These are phyloP conservation scores for Meda fulgida DNA, from an alignment of 2,797 vertebrate species.

Conservation along the genomic window DNA sequence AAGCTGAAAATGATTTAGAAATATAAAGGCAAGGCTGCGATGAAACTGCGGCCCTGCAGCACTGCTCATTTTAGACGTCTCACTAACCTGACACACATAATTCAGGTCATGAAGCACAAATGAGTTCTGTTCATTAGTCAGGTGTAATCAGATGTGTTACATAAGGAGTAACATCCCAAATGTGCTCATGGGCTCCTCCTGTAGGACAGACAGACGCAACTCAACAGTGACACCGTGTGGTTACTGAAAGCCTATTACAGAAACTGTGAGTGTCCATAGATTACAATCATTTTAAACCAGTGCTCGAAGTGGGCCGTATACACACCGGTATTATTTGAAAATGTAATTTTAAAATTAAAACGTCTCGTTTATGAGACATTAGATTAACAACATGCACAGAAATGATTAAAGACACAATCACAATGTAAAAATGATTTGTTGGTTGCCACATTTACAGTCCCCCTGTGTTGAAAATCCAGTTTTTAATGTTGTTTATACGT, in stretches of 20 bases:
- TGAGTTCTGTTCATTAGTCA: conserved; percentile 11
- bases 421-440: not conserved
- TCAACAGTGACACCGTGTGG: conserved; percentile 24
- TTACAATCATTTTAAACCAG: not conserved
- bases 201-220: not conserved
- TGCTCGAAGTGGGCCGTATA: no score
- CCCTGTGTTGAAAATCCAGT: no score
- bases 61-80: conserved; percentile 15
- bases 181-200: not conserved
- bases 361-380: not conserved
- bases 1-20: not conserved
- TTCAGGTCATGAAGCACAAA: conserved; percentile 2
- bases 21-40: not conserved
- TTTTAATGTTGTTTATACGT: no score
- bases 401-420: not conserved
- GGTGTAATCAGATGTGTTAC: not conserved
- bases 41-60: not conserved
- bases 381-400: not conserved
- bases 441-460: not conserved
- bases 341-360: not conserved
- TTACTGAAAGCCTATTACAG: not conserved
- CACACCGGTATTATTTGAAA: not conserved
- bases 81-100: conserved; percentile 23
- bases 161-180: not conserved
- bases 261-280: not conserved